These are phyloP conservation scores for Lepidurus packardi DNA, from an alignment of 1,140 invertebrate genomes.

Conservation along the genomic window DNA sequence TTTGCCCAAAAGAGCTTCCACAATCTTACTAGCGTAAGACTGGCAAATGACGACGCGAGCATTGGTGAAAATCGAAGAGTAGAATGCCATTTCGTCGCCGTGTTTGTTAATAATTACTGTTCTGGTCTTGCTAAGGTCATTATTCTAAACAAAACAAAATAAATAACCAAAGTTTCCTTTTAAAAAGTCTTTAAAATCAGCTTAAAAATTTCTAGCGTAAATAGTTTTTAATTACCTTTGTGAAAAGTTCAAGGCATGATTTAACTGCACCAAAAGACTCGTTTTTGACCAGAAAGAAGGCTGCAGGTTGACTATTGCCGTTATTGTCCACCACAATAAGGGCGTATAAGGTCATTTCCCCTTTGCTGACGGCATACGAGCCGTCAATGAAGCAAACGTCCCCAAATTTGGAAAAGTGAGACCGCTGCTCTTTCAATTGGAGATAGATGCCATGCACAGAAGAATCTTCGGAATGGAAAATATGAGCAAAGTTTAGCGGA, in stretches of 20 bases:
- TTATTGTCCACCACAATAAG: neutral
- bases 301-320: neutral
- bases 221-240: neutral
- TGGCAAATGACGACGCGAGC: neutral
- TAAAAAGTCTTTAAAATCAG: neutral
- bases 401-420: neutral
- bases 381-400: conserved; percentile 1
- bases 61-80: neutral
- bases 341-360: neutral
- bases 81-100: neutral
- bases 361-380: neutral
- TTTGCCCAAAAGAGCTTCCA: neutral
- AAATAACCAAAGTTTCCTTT: too few relatives aligned
- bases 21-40: neutral
- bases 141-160: neutral
- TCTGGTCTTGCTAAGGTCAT: neutral
- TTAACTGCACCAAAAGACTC: neutral
- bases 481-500: neutral
- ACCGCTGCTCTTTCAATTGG: neutral
- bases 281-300: neutral
- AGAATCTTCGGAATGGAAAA: conserved; percentile 3
- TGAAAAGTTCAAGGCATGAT: neutral
- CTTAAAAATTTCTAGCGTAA: neutral
- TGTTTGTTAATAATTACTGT: neutral
- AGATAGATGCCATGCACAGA: neutral